These are phyloP conservation scores for Heterotilapia buettikoferi DNA, from an alignment of 2,113 vertebrate genomes.

Conservation along the genomic window DNA sequence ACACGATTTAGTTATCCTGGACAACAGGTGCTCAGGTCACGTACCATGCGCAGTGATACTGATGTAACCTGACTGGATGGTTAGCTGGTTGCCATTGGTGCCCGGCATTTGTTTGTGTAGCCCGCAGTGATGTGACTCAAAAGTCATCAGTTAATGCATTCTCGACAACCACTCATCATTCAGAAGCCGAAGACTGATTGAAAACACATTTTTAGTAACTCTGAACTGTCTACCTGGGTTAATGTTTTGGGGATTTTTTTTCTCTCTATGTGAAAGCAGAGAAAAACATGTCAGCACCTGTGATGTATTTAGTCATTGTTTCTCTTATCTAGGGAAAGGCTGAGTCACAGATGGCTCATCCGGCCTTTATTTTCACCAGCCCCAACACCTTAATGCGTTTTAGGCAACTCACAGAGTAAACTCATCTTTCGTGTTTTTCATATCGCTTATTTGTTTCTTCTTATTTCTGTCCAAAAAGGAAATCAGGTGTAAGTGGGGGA, in stretches of 20 bases:
- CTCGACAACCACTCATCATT: background rate
- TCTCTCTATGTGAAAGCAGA: background rate
- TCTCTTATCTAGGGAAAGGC: conserved; percentile 30
- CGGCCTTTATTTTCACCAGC: conserved; percentile 3
- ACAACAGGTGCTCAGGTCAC: conserved; percentile 3
- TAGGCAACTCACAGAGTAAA: background rate
- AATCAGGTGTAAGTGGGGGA: background rate
- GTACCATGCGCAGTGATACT: background rate
- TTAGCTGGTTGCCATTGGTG: background rate
- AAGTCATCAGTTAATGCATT: background rate
- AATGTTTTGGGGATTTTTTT: background rate
- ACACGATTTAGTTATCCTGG: background rate
- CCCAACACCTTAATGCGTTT: background rate
- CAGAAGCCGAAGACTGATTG: background rate
- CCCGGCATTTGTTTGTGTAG: background rate
- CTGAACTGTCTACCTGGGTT: background rate
- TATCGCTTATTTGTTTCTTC: background rate
- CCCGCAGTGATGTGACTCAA: background rate
- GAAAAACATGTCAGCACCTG: background rate
- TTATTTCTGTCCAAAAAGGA: background rate
- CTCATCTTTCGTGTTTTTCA: background rate
- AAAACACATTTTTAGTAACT: background rate
- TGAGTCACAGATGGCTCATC: conserved; percentile 49
- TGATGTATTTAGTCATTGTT: conserved; percentile 53
- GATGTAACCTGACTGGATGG: background rate